Percentiles rank a stretch among this genome's conserved stretches.
Evolutionary conservation across 2,888 invertebrate genomes (phyloP).

Genomic region (Caradrina clavipalpis): DNA sequence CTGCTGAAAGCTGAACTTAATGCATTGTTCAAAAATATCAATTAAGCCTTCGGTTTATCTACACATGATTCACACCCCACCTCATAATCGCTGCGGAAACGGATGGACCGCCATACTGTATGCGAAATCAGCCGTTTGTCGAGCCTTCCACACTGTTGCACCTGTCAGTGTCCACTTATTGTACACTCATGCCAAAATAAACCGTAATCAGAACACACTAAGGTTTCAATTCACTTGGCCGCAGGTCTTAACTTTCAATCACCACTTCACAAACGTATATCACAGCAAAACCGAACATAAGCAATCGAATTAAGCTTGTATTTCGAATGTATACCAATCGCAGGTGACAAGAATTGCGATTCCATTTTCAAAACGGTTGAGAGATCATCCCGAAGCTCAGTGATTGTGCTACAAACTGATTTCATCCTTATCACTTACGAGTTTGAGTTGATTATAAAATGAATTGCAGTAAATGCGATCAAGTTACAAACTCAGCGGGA

Average conservation of each 20-base stretch:
- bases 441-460: constrained; percentile 61
- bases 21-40: constrained; percentile 47
- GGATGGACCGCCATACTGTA: constrained; percentile 89
- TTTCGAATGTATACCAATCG: constrained; percentile 64
- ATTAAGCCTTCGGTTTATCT: constrained; percentile 60
- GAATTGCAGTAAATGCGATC: constrained; percentile 45
- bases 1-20: constrained; percentile 41
- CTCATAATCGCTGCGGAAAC: constrained; percentile 86
- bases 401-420: constrained; percentile 67
- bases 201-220: rapidly evolving
- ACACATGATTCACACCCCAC: constrained; percentile 73
- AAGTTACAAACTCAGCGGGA: constrained; percentile 44
- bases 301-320: constrained; percentile 53
- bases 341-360: constrained; percentile 87
- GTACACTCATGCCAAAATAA: constrained; percentile 15
- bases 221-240: constrained; percentile 16
- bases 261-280: constrained; percentile 52
- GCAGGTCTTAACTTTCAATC: constrained; percentile 51
- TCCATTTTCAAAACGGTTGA: constrained; percentile 82
- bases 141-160: constrained; percentile 88
- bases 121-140: constrained; percentile 86
- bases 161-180: constrained; percentile 70
- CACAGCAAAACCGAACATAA: constrained; percentile 70
- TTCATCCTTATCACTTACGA: constrained; percentile 62
- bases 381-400: constrained; percentile 78